Evolutionary conservation across 2,113 vertebrate species (phyloP).

Genomic region (Rhinoptilus africanus): DNA sequence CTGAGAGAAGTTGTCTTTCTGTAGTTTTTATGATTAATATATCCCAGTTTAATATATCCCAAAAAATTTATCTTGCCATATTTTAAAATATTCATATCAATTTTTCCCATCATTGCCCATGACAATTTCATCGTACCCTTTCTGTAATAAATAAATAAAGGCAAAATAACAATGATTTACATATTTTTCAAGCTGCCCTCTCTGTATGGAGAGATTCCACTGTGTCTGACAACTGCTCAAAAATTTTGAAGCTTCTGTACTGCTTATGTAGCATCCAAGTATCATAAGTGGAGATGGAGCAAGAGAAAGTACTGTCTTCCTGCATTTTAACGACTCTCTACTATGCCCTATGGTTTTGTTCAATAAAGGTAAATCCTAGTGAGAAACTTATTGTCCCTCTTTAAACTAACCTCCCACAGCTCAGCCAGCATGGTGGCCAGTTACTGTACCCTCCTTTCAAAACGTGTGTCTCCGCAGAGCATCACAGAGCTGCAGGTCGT

Average conservation of each 20-base stretch:
- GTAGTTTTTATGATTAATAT: not conserved
- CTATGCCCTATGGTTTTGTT: not conserved
- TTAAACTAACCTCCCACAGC: not conserved
- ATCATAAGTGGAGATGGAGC: not conserved
- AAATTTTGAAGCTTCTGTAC: not conserved
- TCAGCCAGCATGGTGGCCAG: not conserved
- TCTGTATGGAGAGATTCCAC: not conserved
- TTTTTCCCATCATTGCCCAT: not conserved
- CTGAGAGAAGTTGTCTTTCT: not conserved
- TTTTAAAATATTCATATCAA: not conserved
- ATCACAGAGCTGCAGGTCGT: not conserved
- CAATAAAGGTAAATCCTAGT: not conserved
- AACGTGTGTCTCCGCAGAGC: not conserved
- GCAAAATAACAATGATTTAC: not conserved
- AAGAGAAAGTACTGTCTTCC: not conserved
- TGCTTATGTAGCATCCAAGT: not conserved
- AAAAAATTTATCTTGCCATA: not conserved
- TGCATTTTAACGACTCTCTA: not conserved
- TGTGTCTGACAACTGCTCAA: not conserved
- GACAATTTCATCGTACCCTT: not conserved
- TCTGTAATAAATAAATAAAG: not conserved
- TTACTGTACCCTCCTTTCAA: not conserved
- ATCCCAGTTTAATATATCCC: not conserved
- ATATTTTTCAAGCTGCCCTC: not conserved
- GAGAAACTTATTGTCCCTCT: not conserved